Evolutionary conservation across 2,888 invertebrate species (phyloP), one percentile per base, ranked within the genome.

Genomic region (Agonopterix subpropinquella): DNA sequence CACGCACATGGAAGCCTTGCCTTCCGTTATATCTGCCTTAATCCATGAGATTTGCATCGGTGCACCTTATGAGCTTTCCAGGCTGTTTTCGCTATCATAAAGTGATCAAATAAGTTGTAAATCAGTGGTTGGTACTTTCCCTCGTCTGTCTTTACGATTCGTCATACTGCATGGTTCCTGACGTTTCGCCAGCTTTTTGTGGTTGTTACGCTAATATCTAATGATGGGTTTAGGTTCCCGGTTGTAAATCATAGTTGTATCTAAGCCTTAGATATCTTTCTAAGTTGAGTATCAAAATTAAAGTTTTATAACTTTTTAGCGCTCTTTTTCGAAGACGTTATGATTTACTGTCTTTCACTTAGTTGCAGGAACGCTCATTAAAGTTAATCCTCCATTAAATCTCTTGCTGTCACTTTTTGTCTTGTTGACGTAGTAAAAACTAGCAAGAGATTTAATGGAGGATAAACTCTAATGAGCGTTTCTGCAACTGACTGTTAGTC

Each of bases 81-180:
- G 62, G 72, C 73, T 73, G 70, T 82, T 78, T 81, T 79, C 79
- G 75, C 82, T 77, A 86, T 87, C 83, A 86, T 86, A 87, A 86
- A 82, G 84, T 86, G 80, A 85, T 86, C 86, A 85, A 83, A 85
- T 80, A 77, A 80, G 77, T 83, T 78, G 80, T 80, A 80, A 84
- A 83, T 85, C 80, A 79, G 77, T 61, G 49, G 67, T 67, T 68
- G 54, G 72, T 44, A 76, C 80, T 84, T 83, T 84, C 83, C 73
- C 74, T 57, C 64, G 58, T 50, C 64, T 64, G 74, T 83, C 81
- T 78, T 86, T 84, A 80, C 61, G 63, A 84, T 87, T 85, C 77
- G 73, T 67, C 69, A 77, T 77, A 77, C 69, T 69, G 64, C 66
- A 66, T 65, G 65, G 64, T 71, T 77, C 73, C 80, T 77, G 76